Percentiles rank a stretch among this genome's conserved stretches.
Conservation (phyloP, 2,797 vertebrate genomes). For the Lithobates sylvaticus region DNA sequence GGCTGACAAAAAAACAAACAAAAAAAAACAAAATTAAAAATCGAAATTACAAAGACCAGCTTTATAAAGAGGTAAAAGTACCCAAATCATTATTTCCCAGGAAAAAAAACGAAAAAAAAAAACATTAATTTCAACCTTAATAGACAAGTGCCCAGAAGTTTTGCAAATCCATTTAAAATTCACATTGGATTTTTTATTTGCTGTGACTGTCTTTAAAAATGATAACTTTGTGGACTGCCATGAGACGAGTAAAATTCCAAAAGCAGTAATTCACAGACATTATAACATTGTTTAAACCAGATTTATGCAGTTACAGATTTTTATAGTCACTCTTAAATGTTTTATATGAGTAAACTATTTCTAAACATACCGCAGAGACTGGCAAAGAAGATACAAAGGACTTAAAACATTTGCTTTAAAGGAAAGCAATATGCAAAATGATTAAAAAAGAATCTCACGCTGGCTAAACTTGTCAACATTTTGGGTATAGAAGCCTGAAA, state of each 20-base stretch:
- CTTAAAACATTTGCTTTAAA: neutral
- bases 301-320: conserved; percentile 6
- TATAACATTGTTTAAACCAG: conserved; percentile 6
- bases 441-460: neutral
- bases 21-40: no score
- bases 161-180: neutral
- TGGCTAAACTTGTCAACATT: neutral
- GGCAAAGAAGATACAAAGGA: neutral
- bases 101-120: neutral
- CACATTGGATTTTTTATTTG: neutral
- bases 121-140: neutral
- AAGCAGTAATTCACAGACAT: conserved; percentile 13
- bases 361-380: neutral
- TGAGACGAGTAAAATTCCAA: conserved; percentile 2
- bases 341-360: conserved; percentile 7
- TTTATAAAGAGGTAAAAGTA: neutral
- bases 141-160: neutral
- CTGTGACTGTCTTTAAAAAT: neutral
- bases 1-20: no score
- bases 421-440: neutral
- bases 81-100: neutral
- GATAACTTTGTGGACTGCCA: neutral
- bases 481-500: no score
- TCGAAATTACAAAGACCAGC: neutral
- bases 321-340: conserved; percentile 1